Base-by-base conservation (phyloP, 1,140 invertebrate species). In the Leptinotarsa defecta region DNA sequence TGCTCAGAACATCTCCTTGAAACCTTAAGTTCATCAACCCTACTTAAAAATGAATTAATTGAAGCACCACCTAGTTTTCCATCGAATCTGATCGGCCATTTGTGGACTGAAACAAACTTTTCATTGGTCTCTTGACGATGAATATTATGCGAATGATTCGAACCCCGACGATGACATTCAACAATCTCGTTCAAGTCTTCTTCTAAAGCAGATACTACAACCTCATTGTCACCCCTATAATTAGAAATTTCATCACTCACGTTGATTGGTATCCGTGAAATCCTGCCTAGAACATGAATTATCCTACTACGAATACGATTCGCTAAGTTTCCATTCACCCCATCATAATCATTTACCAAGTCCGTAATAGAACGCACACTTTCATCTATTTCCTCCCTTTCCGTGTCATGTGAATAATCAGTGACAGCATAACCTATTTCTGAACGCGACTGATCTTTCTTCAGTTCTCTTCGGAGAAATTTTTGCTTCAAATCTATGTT, bases 281-380 rank as follows among this genome's bases (percentile, higher is more conserved):
- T n/a, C 34, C 67, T 20, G 34, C 67, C 67, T 43, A 68, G 11
- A 68, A 68, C 34, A 24, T 68, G 67, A 68, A 24, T 68, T 3
- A 68, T 27, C 34, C 67, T 68, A 27, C 67, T 68, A 15, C 22
- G 22, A 27, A 68, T n/a, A 11, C 67, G 20, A 20, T 22, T 15
- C 13, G 11, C 67, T 13, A 68, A n/a, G 8, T 68, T 27, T 24
- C 8, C 13, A 68, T 68, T 68, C n/a, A 43, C 17, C 4, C 67
- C 67, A n/a, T 68, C 27, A 68, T 68, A 68, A 68, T 68, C 67
- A 68, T 68, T 68, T 27, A 68, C 67, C 20, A 68, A 24, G 3
- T 68, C 67, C 20, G 67, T 43, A 68, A 68, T 34, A 11, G 67
- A 68, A 68, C 22, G 67, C 11, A 68, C 34, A 68, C 67, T 68